Base-by-base conservation (phyloP, 2,113 vertebrate species). In the Sapajus apella region DNA sequence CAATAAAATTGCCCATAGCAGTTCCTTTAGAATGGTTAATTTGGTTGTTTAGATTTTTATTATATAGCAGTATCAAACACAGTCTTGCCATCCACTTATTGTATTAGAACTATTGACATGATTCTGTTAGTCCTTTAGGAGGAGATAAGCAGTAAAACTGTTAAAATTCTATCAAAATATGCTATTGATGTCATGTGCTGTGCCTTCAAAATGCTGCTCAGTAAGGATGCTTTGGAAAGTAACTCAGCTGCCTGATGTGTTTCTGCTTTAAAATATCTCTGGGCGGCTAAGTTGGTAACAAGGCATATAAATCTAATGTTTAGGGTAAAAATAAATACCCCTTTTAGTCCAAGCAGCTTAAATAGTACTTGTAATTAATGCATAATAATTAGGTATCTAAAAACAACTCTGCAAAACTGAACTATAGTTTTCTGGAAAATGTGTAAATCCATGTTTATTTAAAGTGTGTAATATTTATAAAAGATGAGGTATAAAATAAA, bases 221-320 rank as follows among this genome's bases (percentile, higher is more conserved):
- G 43, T 16, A n/a, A 70, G 10, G 56, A 18, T 87, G 40, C n/a
- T 95, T 87, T 55, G 43, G 50, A 94, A 93, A 91, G 91, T 40
- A 83, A 89, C 43, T 91, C 52, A 91, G 61, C 16, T 61, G 14
- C n/a, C 87, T 77, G 8, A 50, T 85, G 14, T 86, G 30, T 93
- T 90, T 97, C 61, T 90, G 18, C 61, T 92, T 96, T 92, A 96
- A 93, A 81, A 91, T 95, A 73, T 86, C 40, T 91, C 58, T 75
- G 55, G 72, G 52, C 2, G 90, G 32, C 73, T 58, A 84, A 83
- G 70, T 90, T 55, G 90, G 20, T 92, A 91, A 82, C 45, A 86
- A 90, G 21, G 52, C 35, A 73, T 27, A 83, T 43, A 94, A 21
- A 30, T 75, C n/a, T 95, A 55, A 86, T 86, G 21, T 45, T 95